Percentiles rank a stretch among this genome's conserved stretches.
Conservation (phyloP, 2,113 vertebrate genomes). For the pig (Sus scrofa) region DNA sequence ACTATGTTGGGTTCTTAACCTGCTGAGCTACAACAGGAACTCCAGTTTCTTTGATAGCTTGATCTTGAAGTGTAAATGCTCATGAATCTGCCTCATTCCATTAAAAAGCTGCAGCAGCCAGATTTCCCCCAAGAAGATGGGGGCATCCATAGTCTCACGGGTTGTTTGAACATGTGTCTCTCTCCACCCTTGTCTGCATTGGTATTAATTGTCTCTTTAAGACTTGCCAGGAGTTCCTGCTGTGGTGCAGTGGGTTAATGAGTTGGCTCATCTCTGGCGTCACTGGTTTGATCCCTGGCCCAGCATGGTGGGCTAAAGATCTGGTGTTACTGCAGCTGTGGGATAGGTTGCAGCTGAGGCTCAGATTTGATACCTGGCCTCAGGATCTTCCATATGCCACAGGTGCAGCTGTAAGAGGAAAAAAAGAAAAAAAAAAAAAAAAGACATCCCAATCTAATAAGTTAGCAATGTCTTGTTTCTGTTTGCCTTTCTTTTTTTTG, state of each 20-base stretch:
- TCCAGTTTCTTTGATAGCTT: background rate
- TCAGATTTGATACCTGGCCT: too few relatives aligned
- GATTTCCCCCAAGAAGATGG: background rate
- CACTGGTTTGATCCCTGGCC: too few relatives aligned
- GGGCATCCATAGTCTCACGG: background rate
- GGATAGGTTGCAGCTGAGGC: too few relatives aligned
- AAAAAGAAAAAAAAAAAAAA: too few relatives aligned
- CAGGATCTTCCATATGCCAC: too few relatives aligned
- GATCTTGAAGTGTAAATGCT: background rate
- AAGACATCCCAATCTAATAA: background rate
- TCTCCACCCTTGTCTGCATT: background rate
- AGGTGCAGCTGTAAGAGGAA: too few relatives aligned
- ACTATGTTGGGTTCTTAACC: too few relatives aligned
- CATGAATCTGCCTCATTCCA: background rate
- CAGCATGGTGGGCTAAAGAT: too few relatives aligned
- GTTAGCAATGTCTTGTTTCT: background rate
- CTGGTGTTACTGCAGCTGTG: too few relatives aligned
- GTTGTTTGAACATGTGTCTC: background rate
- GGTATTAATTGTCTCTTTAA: background rate
- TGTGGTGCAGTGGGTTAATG: too few relatives aligned
- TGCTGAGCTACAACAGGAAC: too few relatives aligned
- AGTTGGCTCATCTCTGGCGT: too few relatives aligned
- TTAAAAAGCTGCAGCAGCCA: background rate
- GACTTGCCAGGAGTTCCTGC: background rate
- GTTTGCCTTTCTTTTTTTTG: constrained; percentile 43